Evolutionary conservation across 2,888 invertebrate genomes (phyloP), one percentile per base, ranked within the genome.

Genomic region (Ophraella communa): DNA sequence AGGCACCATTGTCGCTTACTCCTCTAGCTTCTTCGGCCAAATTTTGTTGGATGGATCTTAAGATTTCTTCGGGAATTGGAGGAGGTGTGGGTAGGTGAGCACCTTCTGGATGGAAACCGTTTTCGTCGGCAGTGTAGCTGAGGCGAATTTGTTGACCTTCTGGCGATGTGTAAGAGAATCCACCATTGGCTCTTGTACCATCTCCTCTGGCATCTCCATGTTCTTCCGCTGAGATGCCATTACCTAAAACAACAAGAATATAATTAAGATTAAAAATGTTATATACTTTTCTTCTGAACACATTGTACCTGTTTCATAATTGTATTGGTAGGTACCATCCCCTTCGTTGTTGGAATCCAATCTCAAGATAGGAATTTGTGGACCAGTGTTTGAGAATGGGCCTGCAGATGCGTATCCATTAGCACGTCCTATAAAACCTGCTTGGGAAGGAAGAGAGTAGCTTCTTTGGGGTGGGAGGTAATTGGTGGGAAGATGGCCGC

Each of bases 31-130:
- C 78, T 39, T 76, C 75, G 20, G 73, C 74, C 33, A 73, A 62
- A 62, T 77, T 76, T 51, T 74, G 72, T 62, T 75, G 72, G 45
- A 77, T 59, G 7, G 76, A 71, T 56, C 83, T 82, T 44, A 84
- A 80, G 71, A 87, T 87, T 23, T 83, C 86, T 62, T 84, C 86
- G 0, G 87, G 87, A 69, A 87, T 86, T 33, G 87, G 87, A 0
- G 87, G 87, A 0, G 87, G 84, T 0, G 87, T 87, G 14, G 87
- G 87, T 42, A 87, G 77, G 68, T 87, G 87, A 1, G 82, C 83
- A 0, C 87, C 87, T 66, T 83, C 79, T 0, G 87, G 82, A 35
- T 83, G 82, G 81, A 85, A 87, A n/a, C 87, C 87, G 52, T 86
- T 79, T 74, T 87, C 86, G 66, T 87, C 87, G 64, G 87, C 87